phyloP scores from a whole-genome alignment of 2,797 vertebrate genomes.

The Borostomias antarcticus region DNA sequence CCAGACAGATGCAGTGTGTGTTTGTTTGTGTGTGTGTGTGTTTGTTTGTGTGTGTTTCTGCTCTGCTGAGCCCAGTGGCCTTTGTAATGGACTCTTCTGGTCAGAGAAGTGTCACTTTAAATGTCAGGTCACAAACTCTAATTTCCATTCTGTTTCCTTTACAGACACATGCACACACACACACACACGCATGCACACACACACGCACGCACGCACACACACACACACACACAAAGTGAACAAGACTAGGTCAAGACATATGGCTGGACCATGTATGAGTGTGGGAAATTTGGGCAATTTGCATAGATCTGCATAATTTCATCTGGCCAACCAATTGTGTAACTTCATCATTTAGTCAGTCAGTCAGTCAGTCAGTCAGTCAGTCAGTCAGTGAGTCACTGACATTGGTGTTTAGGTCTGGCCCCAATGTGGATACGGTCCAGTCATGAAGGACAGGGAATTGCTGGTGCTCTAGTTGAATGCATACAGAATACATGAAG shows the following conservation, averaged over 20 bases:
- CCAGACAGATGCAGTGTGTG: background rate
- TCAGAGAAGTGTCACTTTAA: conserved; percentile 83
- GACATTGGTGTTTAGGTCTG: too few species aligned
- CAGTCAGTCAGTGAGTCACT: too few species aligned
- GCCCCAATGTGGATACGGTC: too few species aligned
- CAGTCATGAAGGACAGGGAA: too few species aligned
- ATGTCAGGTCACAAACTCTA: conserved; percentile 80
- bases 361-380: too few species aligned
- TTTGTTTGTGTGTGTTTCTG: background rate
- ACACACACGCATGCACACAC: background rate
- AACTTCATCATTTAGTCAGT: too few species aligned
- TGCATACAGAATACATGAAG: too few species aligned
- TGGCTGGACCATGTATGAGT: too few species aligned
- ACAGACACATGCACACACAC: background rate
- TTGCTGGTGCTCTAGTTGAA: too few species aligned
- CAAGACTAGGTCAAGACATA: background rate
- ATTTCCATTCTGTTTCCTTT: background rate
- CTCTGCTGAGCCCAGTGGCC: background rate
- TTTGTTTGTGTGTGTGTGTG: background rate
- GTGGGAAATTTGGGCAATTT: too few species aligned
- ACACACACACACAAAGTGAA: background rate
- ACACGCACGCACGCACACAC: background rate
- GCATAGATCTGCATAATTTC: too few species aligned
- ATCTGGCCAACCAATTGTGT: too few species aligned
- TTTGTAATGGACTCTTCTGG: background rate